Evolutionary conservation across 37 sponge, comb jelly and placozoan genomes (phyloP).

Genomic region (Oscarella lobularis): DNA sequence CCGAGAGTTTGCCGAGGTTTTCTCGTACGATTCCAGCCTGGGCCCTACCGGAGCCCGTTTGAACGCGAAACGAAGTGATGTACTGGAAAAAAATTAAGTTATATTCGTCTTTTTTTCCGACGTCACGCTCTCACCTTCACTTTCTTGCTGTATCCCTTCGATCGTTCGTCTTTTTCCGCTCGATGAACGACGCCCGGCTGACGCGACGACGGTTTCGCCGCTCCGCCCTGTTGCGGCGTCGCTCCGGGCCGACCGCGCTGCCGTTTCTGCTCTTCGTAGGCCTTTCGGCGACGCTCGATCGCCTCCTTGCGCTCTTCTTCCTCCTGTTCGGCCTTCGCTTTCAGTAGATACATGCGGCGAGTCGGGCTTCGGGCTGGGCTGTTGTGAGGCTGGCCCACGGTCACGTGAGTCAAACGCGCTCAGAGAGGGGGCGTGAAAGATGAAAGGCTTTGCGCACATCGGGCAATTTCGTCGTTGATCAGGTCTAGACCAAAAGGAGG

Average conservation of each 20-base stretch:
- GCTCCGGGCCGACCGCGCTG: too few relatives aligned
- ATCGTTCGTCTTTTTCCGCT: neutral
- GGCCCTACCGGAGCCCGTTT: neutral
- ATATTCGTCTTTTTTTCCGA: too few relatives aligned
- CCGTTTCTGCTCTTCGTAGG: neutral
- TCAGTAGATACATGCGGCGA: neutral
- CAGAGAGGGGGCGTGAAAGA: too few relatives aligned
- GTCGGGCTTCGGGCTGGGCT: too few relatives aligned
- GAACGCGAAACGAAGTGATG: neutral
- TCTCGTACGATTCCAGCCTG: neutral
- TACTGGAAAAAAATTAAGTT: too few relatives aligned
- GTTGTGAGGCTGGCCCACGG: too few relatives aligned
- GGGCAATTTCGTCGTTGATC: too few relatives aligned
- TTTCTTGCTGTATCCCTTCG: neutral
- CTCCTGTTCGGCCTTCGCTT: neutral
- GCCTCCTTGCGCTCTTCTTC: neutral
- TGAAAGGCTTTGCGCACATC: too few relatives aligned
- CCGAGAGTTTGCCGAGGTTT: neutral
- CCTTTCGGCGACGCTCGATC: neutral
- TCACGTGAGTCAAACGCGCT: too few relatives aligned
- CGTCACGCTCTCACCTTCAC: too few relatives aligned
- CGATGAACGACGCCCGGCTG: neutral
- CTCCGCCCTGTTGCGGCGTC: neutral
- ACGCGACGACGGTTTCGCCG: neutral
- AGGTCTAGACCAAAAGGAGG: too few relatives aligned